These are phyloP conservation scores for Miichthys miiuy DNA, from an alignment of 2,797 vertebrate genomes.

Conservation along the genomic window DNA sequence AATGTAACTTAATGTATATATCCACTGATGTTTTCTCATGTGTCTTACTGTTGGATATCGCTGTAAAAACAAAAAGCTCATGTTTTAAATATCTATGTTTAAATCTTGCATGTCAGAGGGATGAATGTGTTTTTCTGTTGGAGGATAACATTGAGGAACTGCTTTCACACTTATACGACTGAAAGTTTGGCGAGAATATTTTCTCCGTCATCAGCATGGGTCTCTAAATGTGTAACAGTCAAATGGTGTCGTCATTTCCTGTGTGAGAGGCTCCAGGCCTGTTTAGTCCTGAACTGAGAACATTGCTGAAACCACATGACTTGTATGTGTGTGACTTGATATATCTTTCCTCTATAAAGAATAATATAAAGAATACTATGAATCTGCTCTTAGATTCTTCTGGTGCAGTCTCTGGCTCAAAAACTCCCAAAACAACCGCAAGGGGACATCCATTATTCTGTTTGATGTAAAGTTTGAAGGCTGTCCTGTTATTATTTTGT, in stretches of 20 bases:
- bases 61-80: conserved; percentile 71
- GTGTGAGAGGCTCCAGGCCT: conserved; percentile 40
- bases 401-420: conserved; percentile 17
- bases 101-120: conserved; percentile 80
- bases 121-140: conserved; percentile 52
- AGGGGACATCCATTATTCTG: conserved; percentile 25
- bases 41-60: conserved; percentile 74
- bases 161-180: conserved; percentile 32
- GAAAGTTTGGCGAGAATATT: conserved; percentile 61
- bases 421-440: conserved; percentile 29
- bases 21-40: conserved; percentile 77
- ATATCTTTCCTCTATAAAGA: conserved; percentile 80
- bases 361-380: conserved; percentile 74
- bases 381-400: conserved; percentile 33
- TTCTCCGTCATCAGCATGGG: conserved; percentile 72
- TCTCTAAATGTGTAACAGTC: conserved; percentile 72
- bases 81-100: conserved; percentile 76
- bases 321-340: conserved; percentile 75
- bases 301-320: conserved; percentile 66
- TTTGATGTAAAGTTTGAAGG: conserved; percentile 35
- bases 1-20: conserved; percentile 87
- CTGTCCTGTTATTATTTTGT: conserved; percentile 31
- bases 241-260: conserved; percentile 59
- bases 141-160: conserved; percentile 23
- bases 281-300: conserved; percentile 56